phyloP scores from a whole-genome alignment of 2,113 vertebrate species.

The Anolis sagrei region DNA sequence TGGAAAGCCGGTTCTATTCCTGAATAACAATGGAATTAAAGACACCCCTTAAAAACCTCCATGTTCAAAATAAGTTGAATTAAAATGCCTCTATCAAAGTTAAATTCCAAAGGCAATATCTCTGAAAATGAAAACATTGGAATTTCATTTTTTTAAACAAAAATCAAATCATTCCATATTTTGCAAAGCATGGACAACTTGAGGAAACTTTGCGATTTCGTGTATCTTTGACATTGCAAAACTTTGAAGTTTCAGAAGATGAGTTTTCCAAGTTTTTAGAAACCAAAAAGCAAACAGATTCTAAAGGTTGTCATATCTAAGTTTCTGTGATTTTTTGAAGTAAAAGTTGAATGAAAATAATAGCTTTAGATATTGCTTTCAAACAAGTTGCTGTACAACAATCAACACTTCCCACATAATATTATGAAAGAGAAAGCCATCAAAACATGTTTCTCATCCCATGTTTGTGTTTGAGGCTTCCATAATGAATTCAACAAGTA shows the following conservation, averaged over 20 bases:
- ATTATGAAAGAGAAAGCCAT: neutral
- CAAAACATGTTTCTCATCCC: neutral
- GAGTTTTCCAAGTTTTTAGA: neutral
- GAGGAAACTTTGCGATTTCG: neutral
- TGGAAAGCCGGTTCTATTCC: too few relatives aligned
- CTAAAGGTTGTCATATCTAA: neutral
- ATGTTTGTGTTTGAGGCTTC: neutral
- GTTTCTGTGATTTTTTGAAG: neutral
- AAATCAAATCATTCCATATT: too few relatives aligned
- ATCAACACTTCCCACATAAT: neutral
- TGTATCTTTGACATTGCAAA: neutral
- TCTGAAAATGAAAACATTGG: neutral
- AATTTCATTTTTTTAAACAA: neutral
- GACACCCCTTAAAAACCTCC: neutral
- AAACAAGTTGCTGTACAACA: neutral
- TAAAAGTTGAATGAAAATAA: neutral
- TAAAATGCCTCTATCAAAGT: neutral
- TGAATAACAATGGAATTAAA: neutral
- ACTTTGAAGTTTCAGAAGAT: neutral
- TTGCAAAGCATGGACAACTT: neutral
- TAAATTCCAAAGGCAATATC: neutral
- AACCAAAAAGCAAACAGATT: neutral
- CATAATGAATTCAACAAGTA: neutral
- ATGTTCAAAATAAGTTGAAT: neutral
- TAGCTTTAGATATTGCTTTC: neutral